phyloP scores from a whole-genome alignment of 1,140 invertebrate species.

The Cydia pomonella region DNA sequence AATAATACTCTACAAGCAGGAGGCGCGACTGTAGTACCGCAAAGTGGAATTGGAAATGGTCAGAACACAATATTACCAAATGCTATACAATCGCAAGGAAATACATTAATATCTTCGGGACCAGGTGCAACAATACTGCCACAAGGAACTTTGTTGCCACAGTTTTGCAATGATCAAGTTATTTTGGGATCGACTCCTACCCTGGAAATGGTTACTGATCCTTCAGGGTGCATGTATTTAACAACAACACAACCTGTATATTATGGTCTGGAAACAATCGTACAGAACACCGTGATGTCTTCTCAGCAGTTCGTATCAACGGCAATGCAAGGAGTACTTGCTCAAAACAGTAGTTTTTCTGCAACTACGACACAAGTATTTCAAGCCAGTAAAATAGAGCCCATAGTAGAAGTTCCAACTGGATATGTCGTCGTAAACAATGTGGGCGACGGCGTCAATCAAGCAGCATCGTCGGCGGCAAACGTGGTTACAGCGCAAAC shows the following conservation, averaged over 20 bases:
- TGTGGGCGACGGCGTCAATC: slow-evolving; percentile 71
- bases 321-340: slow-evolving; percentile 87
- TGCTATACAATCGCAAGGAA: slow-evolving; percentile 72
- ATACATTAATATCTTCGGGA: slow-evolving; percentile 71
- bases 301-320: slow-evolving; percentile 90
- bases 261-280: slow-evolving; percentile 90
- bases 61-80: slow-evolving; percentile 78
- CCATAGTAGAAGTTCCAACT: slow-evolving; percentile 86
- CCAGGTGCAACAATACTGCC: slow-evolving; percentile 79
- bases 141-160: slow-evolving; percentile 84
- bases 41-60: slow-evolving; percentile 74
- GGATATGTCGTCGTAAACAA: slow-evolving; percentile 87
- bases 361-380: slow-evolving; percentile 91
- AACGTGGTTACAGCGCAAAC: slow-evolving; percentile 70
- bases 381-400: slow-evolving; percentile 91
- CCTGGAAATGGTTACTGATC: slow-evolving; percentile 86
- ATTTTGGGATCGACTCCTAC: slow-evolving; percentile 85
- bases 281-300: slow-evolving; percentile 92
- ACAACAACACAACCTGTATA: slow-evolving; percentile 87
- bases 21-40: slow-evolving; percentile 72
- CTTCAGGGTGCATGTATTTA: slow-evolving; percentile 85
- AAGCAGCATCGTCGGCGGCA: slow-evolving; percentile 60
- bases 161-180: slow-evolving; percentile 83
- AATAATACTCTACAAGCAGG: slow-evolving; percentile 72
- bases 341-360: slow-evolving; percentile 88